These are phyloP conservation scores for Ormia ochracea DNA, from an alignment of 2,888 invertebrate genomes.

Conservation along the genomic window DNA sequence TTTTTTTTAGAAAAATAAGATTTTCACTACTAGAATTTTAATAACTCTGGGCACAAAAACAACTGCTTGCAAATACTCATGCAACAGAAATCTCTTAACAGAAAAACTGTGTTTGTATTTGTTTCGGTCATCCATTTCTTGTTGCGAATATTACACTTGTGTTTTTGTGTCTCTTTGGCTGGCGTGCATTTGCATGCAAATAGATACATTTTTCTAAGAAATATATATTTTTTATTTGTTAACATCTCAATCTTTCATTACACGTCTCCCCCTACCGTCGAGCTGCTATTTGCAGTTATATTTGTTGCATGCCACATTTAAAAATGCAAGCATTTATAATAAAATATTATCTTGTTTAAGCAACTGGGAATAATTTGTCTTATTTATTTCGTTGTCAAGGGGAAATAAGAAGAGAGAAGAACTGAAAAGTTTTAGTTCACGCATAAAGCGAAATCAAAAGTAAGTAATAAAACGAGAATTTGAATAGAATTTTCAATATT, in stretches of 20 bases:
- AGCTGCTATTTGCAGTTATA: slow-evolving; percentile 5
- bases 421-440: neutral
- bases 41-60: no score
- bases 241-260: neutral
- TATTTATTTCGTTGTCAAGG: slow-evolving; percentile 12
- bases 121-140: no score
- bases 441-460: neutral
- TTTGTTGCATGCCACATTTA: slow-evolving; percentile 20
- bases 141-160: no score
- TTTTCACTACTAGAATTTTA: no score
- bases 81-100: no score
- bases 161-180: no score
- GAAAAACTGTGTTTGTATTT: no score
- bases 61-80: no score
- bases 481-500: neutral
- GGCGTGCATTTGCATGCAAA: no score
- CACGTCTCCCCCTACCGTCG: neutral
- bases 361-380: slow-evolving; percentile 51
- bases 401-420: neutral
- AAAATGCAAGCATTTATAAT: slow-evolving; percentile 23
- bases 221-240: neutral
- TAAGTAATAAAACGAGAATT: neutral
- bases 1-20: no score
- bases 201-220: no score
- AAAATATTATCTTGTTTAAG: slow-evolving; percentile 41